Conservation (phyloP, 2,888 invertebrate genomes). For the Camponotus fellah region DNA sequence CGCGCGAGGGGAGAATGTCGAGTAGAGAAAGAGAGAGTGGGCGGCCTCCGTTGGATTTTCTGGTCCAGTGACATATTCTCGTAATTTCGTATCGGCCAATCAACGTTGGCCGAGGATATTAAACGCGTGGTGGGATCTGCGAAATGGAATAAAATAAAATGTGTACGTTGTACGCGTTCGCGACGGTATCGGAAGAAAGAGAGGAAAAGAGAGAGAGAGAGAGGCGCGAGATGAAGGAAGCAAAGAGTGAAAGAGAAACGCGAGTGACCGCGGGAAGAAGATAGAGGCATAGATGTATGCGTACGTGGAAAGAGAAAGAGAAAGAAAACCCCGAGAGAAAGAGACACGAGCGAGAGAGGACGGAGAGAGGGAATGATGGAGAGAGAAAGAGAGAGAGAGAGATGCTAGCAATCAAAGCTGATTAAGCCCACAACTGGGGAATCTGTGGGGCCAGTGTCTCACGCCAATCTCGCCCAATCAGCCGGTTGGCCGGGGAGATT, state of each 20-base stretch:
- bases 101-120: slow-evolving; percentile 73
- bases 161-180: slow-evolving; percentile 54
- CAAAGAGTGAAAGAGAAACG: slow-evolving; percentile 48
- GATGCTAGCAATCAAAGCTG: slow-evolving; percentile 85
- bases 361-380: slow-evolving; percentile 47
- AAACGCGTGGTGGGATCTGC: slow-evolving; percentile 73
- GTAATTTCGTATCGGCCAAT: slow-evolving; percentile 78
- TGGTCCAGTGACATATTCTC: slow-evolving; percentile 74
- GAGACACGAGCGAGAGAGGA: slow-evolving; percentile 50
- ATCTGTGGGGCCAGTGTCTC: slow-evolving; percentile 86
- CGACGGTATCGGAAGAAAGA: slow-evolving; percentile 54
- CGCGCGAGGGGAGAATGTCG: slow-evolving; percentile 10
- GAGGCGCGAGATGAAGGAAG: slow-evolving; percentile 55
- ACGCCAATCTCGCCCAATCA: slow-evolving; percentile 86
- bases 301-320: slow-evolving; percentile 54
- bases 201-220: slow-evolving; percentile 55
- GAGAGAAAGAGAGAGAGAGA: slow-evolving; percentile 63
- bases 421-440: slow-evolving; percentile 86
- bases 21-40: slow-evolving; percentile 62
- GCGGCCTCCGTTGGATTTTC: slow-evolving; percentile 63
- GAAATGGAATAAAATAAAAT: slow-evolving; percentile 80
- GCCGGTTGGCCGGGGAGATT: slow-evolving; percentile 85
- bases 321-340: slow-evolving; percentile 52
- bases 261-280: slow-evolving; percentile 45
- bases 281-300: slow-evolving; percentile 26